These are phyloP conservation scores for Cynoglossus semilaevis DNA, from an alignment of 2,113 vertebrate genomes.

Conservation along the genomic window DNA sequence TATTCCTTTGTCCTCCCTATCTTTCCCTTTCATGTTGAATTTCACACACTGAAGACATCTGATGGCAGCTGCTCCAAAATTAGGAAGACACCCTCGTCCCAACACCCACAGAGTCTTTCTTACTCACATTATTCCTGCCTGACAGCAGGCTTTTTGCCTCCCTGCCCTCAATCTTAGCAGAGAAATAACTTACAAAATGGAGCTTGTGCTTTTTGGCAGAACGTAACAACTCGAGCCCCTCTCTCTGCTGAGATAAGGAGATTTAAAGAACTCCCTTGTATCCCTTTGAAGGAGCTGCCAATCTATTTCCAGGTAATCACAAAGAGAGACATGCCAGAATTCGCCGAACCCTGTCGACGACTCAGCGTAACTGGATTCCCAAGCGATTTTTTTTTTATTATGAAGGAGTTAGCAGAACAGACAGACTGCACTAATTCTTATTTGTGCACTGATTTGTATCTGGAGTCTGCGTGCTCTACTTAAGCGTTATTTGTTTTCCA, in stretches of 20 bases:
- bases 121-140: slow-evolving; percentile 32
- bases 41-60: slow-evolving; percentile 39
- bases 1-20: background rate
- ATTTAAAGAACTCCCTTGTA: slow-evolving; percentile 61
- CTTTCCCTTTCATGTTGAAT: slow-evolving; percentile 41
- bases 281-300: slow-evolving; percentile 70
- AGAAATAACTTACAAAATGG: slow-evolving; percentile 60
- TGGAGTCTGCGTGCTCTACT: slow-evolving; percentile 27
- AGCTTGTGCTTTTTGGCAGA: slow-evolving; percentile 54
- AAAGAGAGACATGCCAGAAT: slow-evolving; percentile 52
- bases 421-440: slow-evolving; percentile 28
- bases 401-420: slow-evolving; percentile 29
- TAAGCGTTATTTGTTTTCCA: slow-evolving; percentile 34
- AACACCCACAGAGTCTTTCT: slow-evolving; percentile 43
- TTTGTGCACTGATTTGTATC: slow-evolving; percentile 37
- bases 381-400: slow-evolving; percentile 41
- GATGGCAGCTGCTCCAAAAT: slow-evolving; percentile 12
- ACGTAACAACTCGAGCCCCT: slow-evolving; percentile 30
- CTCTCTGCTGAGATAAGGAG: slow-evolving; percentile 60
- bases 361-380: slow-evolving; percentile 23
- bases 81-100: slow-evolving; percentile 10
- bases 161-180: slow-evolving; percentile 38
- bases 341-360: slow-evolving; percentile 21
- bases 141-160: slow-evolving; percentile 58
- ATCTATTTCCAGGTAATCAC: slow-evolving; percentile 73